Base-by-base conservation (phyloP, 1,140 invertebrate genomes). In the Drosophila parabipectinata region DNA sequence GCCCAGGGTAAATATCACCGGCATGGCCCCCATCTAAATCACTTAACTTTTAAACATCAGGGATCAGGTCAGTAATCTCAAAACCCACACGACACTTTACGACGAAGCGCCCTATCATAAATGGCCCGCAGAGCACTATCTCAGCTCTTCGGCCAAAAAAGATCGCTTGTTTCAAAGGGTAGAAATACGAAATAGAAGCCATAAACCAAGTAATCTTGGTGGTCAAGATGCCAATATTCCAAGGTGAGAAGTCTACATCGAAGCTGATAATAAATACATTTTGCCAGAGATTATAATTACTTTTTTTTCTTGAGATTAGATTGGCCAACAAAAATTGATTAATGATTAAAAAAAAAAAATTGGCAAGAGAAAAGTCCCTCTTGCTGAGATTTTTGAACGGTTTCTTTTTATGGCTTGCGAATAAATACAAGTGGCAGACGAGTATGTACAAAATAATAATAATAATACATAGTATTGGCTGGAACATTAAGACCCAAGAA, bases 401-500 rank as follows among this genome's bases (percentile, higher is more conserved):
- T 69, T 69, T 28, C 45, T 57, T 69, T 28, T 15, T 47, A 48
- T 67, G 32, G 41, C 47, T 44, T 32, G 37, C 12, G 21, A 14
- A 53, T 54, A 64, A 4, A 15, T 21, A 7, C 28, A 21, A 63
- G 54, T 63, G 54, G 53, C 39, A n/a, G 2, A 39, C 37, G 10
- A 41, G 3, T 41, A 14, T 14, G 15, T 15, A 15, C 18, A n/a
- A n/a, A n/a, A 15, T 44, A 37, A 37, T 7, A 28, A 28, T 28
- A 28, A 5, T 28, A 5, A 41, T 14, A n/a, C 6, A 41, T 30
- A 39, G 48, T 53, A 56, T 28, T 21, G 21, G 28, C 34, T 53
- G 14, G 39, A n/a, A 15, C 34, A 71, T 57, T 69, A 57, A 69
- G 26, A 69, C 67, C 52, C 41, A 71, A 69, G 67, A 71, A 57